Evolutionary conservation across 2,888 invertebrate genomes (phyloP), one percentile per base, ranked within the genome.

Genomic region (Synergus gifuensis): DNA sequence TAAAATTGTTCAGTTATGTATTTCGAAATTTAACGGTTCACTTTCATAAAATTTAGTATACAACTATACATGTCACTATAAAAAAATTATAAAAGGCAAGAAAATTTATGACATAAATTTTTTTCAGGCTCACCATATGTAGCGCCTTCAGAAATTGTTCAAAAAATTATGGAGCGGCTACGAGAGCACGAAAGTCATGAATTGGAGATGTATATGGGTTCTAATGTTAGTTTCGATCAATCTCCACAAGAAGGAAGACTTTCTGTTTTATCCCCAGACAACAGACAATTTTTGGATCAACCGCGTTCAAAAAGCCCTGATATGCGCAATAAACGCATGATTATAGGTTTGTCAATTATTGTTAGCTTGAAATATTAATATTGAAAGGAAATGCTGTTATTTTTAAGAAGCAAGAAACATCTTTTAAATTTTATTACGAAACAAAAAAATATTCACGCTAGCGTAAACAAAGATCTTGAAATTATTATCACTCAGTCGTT

Each of bases 111-210:
- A 5, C 36, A 36, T 36, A 44, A 42, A 44, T 44, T 78, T 86
- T 85, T 92, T 92, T 63, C 93, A 95, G 96, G 96, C 92, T 95
- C 96, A 93, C 96, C 96, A 82, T 95, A 96, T 93, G 94, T 95
- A 93, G 95, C 95, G 92, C 96, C 96, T 82, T 96, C 96, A 89
- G 95, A 95, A 92, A 96, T 96, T 93, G 96, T 96, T 91, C 96
- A 96, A 92, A 96, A 96, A 92, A 96, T 96, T 87, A 96, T 96
- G 94, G 95, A 96, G 85, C 94, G 96, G 40, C 84, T 92, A 46
- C 91, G 92, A 8, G 92, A 92, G 64, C 89, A 92, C 79, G 92
- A 92, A 64, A 90, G 85, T 81, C 91, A 92, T 66, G 92, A 92
- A 78, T 69, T 85, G 58, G 92, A 92, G 64, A 83, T 87, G 14